These are phyloP conservation scores for Lordiphosa collinella DNA, from an alignment of 1,140 invertebrate genomes.

Conservation along the genomic window DNA sequence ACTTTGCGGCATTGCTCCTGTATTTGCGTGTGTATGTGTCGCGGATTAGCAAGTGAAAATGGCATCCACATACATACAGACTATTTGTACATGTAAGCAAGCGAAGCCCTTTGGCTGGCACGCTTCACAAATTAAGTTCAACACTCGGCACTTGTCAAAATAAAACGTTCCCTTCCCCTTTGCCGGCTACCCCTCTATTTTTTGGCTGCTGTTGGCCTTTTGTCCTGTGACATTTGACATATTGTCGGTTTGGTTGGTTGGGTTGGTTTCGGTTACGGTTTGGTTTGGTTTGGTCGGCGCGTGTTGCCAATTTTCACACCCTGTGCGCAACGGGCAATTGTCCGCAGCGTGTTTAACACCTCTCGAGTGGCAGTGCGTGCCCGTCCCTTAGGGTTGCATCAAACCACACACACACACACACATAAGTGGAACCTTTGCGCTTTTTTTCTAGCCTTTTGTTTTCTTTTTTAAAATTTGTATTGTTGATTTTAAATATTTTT, in stretches of 20 bases:
- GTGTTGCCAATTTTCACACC: constrained; percentile 79
- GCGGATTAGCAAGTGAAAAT: constrained; percentile 64
- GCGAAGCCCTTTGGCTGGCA: constrained; percentile 40
- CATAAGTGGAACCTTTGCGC: neutral
- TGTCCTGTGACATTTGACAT: constrained; percentile 76
- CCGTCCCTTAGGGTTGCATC: constrained; percentile 41
- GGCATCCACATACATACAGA: constrained; percentile 16
- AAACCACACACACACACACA: neutral
- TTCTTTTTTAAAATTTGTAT: constrained; percentile 63
- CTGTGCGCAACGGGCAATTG: constrained; percentile 58
- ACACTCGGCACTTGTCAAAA: constrained; percentile 78
- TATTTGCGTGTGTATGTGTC: constrained; percentile 30
- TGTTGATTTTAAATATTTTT: constrained; percentile 74
- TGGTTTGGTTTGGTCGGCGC: constrained; percentile 38
- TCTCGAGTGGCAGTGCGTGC: constrained; percentile 52
- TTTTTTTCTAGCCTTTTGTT: constrained; percentile 30
- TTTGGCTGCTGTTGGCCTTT: constrained; percentile 32
- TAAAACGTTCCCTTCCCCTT: constrained; percentile 34
- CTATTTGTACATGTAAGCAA: neutral
- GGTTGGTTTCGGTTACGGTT: constrained; percentile 20
- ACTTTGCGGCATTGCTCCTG: constrained; percentile 38
- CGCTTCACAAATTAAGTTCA: constrained; percentile 73
- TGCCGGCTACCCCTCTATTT: constrained; percentile 13
- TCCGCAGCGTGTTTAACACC: constrained; percentile 72
- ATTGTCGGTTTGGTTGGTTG: constrained; percentile 58